Evolutionary conservation across 2,113 vertebrate genomes (phyloP).

Genomic region (Chamaea fasciata): DNA sequence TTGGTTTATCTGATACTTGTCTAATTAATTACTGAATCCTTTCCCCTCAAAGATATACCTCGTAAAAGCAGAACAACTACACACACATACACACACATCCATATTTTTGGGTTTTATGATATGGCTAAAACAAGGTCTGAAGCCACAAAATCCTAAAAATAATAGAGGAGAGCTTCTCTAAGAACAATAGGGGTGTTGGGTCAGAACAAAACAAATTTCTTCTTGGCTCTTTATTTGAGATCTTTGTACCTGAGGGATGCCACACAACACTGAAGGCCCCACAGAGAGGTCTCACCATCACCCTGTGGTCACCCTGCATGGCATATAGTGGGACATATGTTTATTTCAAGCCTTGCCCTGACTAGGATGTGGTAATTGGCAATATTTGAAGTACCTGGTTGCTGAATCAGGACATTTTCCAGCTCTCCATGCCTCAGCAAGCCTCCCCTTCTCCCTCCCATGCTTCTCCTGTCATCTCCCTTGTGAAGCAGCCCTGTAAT

Average conservation of each 20-base stretch:
- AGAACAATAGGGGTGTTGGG: not conserved
- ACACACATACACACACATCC: not conserved
- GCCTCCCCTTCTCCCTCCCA: not conserved
- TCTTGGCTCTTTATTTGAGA: not conserved
- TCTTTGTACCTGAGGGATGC: not conserved
- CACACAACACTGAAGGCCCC: not conserved
- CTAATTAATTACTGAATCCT: not conserved
- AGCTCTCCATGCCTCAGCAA: not conserved
- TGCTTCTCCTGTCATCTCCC: not conserved
- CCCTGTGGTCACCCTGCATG: not conserved
- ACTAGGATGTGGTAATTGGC: not conserved
- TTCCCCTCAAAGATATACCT: not conserved
- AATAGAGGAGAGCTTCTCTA: not conserved
- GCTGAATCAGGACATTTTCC: not conserved
- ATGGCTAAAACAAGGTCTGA: not conserved
- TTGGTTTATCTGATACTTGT: not conserved
- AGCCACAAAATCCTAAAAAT: not conserved
- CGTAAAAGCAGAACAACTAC: not conserved
- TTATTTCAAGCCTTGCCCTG: not conserved
- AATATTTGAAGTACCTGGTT: not conserved
- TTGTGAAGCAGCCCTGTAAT: constrained; percentile 3
- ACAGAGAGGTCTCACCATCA: not conserved
- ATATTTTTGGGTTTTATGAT: not conserved
- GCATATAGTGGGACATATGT: not conserved
- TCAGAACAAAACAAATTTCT: not conserved